These are phyloP conservation scores for Lepidocyrtinus sp. DNA, from an alignment of 2,888 invertebrate species.

Conservation along the genomic window DNA sequence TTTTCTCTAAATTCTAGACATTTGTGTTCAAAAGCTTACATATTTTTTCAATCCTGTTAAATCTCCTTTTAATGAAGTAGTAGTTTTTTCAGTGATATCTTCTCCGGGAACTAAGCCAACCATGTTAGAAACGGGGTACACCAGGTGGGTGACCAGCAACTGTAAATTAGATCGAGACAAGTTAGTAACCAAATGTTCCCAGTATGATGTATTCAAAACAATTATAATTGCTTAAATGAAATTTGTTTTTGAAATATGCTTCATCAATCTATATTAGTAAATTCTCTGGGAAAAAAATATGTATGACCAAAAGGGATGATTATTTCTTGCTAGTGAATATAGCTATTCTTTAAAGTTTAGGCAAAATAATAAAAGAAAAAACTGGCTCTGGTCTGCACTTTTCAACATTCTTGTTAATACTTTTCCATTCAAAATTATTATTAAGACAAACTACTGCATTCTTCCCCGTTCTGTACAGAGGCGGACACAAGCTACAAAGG, in stretches of 20 bases:
- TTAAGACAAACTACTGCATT: neutral
- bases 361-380: neutral
- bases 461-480: neutral
- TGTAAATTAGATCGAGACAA: constrained; percentile 76
- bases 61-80: constrained; percentile 47
- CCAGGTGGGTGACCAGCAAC: constrained; percentile 99
- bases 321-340: neutral
- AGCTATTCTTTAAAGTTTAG: too few relatives aligned
- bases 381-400: neutral
- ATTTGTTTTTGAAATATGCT: neutral
- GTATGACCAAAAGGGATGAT: neutral
- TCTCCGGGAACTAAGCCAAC: constrained; percentile 89
- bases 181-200: neutral
- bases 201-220: neutral
- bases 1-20: too few relatives aligned
- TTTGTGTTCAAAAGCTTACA: too few relatives aligned
- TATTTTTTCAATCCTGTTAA: constrained; percentile 68
- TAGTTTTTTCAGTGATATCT: constrained; percentile 31
- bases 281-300: neutral
- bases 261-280: too few relatives aligned
- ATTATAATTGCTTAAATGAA: too few relatives aligned
- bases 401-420: neutral
- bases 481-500: neutral
- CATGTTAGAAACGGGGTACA: constrained; percentile 99
- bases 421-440: neutral